Evolutionary conservation across 2,888 invertebrate genomes (phyloP).

Genomic region (Tribolium freemani): DNA sequence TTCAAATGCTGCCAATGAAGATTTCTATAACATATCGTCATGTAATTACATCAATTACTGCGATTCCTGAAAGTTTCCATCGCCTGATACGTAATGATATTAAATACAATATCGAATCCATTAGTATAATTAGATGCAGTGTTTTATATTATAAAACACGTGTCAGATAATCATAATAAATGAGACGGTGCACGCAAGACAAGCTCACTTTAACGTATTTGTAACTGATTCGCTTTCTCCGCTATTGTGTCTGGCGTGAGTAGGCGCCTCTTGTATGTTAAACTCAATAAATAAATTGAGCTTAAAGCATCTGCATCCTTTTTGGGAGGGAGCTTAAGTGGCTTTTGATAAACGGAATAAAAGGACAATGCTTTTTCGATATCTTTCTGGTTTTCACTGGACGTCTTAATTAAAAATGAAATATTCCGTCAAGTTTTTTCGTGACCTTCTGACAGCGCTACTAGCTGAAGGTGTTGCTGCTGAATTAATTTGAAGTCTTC

Average conservation of each 20-base stretch:
- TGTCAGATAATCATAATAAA: conserved; percentile 50
- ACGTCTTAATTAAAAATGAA: background rate
- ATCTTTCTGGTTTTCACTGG: background rate
- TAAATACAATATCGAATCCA: conserved; percentile 29
- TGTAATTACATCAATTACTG: conserved; percentile 14
- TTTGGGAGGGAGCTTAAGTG: conserved; percentile 1
- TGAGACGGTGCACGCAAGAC: conserved; percentile 48
- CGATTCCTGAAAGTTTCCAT: conserved; percentile 26
- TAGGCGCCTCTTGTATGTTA: conserved; percentile 31
- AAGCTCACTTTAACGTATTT: conserved; percentile 46
- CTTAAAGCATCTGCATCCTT: conserved; percentile 9
- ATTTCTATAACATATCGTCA: conserved; percentile 14
- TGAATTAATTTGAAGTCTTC: background rate
- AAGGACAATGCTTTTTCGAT: background rate
- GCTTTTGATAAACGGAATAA: background rate
- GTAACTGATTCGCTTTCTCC: conserved; percentile 53
- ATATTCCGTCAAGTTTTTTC: conserved; percentile 2
- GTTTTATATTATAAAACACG: conserved; percentile 46
- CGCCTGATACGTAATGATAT: conserved; percentile 11
- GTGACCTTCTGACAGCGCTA: background rate
- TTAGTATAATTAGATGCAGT: conserved; percentile 42
- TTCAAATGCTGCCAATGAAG: conserved; percentile 20
- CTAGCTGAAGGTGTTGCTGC: background rate
- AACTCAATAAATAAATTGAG: conserved; percentile 27
- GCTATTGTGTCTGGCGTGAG: conserved; percentile 49